These are phyloP conservation scores for Menura novaehollandiae DNA, from an alignment of 2,113 vertebrate genomes.

Conservation along the genomic window DNA sequence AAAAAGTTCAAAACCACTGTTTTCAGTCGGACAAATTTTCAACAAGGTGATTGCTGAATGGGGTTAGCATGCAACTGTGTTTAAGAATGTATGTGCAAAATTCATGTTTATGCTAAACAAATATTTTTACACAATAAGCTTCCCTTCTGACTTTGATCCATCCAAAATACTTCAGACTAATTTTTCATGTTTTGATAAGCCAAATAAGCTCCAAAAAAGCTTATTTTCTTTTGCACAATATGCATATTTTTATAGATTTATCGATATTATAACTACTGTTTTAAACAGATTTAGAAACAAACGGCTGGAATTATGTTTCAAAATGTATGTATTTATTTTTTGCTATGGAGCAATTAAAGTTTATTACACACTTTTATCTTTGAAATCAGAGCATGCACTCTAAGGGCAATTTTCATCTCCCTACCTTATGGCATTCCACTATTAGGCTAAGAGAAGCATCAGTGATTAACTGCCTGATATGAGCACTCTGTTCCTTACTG, in stretches of 20 bases:
- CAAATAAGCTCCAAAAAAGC: not conserved
- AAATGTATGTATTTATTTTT: not conserved
- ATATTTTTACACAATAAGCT: not conserved
- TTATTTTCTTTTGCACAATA: not conserved
- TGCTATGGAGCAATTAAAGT: not conserved
- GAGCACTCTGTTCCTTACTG: not conserved
- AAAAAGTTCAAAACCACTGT: not conserved
- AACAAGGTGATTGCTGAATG: not conserved
- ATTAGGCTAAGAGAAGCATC: not conserved
- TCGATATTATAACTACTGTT: not conserved
- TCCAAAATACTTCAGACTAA: not conserved
- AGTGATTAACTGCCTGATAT: not conserved
- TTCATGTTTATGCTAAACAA: not conserved
- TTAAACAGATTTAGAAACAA: not conserved
- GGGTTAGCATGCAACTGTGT: not conserved
- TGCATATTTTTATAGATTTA: not conserved
- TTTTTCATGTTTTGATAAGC: not conserved
- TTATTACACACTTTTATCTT: not conserved
- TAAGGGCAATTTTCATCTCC: not conserved
- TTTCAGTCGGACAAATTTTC: not conserved
- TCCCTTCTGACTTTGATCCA: not conserved
- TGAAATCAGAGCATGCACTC: slow-evolving; percentile 2
- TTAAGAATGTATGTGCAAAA: not conserved
- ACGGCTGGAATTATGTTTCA: not conserved
- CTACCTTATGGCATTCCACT: not conserved